Base-by-base conservation (phyloP, 2,113 vertebrate genomes). In the Hippolais icterina region DNA sequence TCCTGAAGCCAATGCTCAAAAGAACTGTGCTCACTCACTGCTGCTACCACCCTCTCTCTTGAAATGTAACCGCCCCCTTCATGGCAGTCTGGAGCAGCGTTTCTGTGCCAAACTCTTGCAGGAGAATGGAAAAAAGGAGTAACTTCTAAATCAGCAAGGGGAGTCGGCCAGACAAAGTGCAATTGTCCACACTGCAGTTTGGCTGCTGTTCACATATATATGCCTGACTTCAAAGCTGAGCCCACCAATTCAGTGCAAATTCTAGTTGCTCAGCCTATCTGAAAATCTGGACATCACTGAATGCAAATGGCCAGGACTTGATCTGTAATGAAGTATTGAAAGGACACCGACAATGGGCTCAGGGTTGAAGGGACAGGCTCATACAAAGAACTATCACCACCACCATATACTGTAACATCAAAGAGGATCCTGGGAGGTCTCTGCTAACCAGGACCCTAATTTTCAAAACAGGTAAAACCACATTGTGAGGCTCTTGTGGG, bases 251-350 rank as follows among this genome's bases (percentile, higher is more conserved):
- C 89, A 76, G 57, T 95, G 87, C 82, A 94, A 93, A 81, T 74
- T 61, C 74, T 52, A 66, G 31, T 47, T 87, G 75, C 86, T 95
- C 85, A 87, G 70, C 56, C 83, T 82, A 3, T 68, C 92, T 96
- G 91, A 96, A 96, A 95, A 96, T 95, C 93, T 83, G 95, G 96
- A 94, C 96, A 57, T 91, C 59, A 91, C 65, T 76, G 71, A 92
- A 89, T 57, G 81, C 83, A 95, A 94, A 94, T 71, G 89, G 80
- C 92, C 91, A 94, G 87, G 92, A 92, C 83, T 90, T 85, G 31
- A 21, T 84, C 75, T 89, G 61, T 88, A 72, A 71, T 2, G 1
- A 89, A 89, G 90, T 56, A 78, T 39, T 74, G 79, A 93, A 84
- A 89, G 88, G n/a, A 69, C 81, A 90, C 65, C 1, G 0, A 50